Conservation (phyloP, 92 coral and sea anemone genomes). For the Desmophyllum pertusum region DNA sequence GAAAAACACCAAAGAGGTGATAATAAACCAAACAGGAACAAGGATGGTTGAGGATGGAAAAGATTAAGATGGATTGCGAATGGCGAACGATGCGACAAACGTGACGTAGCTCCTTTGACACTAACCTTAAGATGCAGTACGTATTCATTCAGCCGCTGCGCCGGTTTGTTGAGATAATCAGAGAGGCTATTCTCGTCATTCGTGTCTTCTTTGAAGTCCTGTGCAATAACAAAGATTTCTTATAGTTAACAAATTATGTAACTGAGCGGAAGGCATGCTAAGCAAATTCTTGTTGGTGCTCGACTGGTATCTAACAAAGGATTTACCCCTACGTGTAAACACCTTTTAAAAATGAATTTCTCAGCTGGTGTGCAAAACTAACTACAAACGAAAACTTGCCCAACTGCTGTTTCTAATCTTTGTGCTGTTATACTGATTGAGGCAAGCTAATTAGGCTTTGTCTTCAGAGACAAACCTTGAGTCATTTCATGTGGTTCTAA, state of each 20-base stretch:
- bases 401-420: not conserved
- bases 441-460: too few relatives aligned
- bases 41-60: too few relatives aligned
- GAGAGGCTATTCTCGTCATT: slow-evolving; percentile 67
- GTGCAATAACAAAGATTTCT: not conserved
- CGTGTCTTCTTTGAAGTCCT: slow-evolving; percentile 99
- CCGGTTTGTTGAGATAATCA: slow-evolving; percentile 85
- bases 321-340: not conserved
- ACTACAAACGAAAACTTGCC: not conserved
- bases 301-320: not conserved
- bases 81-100: too few relatives aligned
- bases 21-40: too few relatives aligned
- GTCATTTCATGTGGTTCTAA: too few relatives aligned
- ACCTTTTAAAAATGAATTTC: not conserved
- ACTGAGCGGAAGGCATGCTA: not conserved
- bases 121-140: slow-evolving; percentile 77
- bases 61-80: too few relatives aligned
- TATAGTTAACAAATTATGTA: not conserved
- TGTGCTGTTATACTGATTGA: too few relatives aligned
- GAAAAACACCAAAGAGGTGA: too few relatives aligned
- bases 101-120: too few relatives aligned
- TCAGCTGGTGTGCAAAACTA: not conserved
- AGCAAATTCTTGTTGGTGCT: not conserved
- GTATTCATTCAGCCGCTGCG: slow-evolving; percentile 84
- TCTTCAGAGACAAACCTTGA: too few relatives aligned